Evolutionary conservation across 2,888 invertebrate genomes (phyloP).

Genomic region (Melolontha melolontha): DNA sequence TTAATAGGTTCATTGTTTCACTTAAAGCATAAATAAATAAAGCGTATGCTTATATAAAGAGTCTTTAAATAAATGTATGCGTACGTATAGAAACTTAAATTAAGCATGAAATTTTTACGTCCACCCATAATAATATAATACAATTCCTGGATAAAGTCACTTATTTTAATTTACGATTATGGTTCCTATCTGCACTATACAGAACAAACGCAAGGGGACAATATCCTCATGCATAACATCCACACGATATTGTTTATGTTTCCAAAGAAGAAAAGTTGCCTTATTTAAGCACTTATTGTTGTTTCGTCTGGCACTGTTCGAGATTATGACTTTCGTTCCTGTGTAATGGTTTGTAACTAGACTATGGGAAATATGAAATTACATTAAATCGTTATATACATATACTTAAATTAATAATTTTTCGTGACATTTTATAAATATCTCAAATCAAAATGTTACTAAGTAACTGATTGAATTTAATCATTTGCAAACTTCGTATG

Average conservation of each 20-base stretch:
- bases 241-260: conserved; percentile 24
- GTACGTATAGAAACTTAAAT: conserved; percentile 27
- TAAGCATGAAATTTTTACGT: conserved; percentile 36
- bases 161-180: conserved; percentile 37
- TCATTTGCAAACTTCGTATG: too few relatives aligned
- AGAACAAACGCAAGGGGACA: conserved; percentile 1
- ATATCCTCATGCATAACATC: conserved; percentile 16
- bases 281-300: conserved; percentile 25
- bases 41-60: conserved; percentile 15
- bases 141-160: conserved; percentile 35
- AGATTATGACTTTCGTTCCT: too few relatives aligned
- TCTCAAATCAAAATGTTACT: too few relatives aligned
- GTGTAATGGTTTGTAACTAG: too few relatives aligned
- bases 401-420: too few relatives aligned
- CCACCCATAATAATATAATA: conserved; percentile 19
- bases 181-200: conserved; percentile 6
- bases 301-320: conserved; percentile 16
- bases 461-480: too few relatives aligned
- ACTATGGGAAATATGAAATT: too few relatives aligned
- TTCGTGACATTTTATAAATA: too few relatives aligned
- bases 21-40: conserved; percentile 21
- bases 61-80: conserved; percentile 19
- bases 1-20: conserved; percentile 35
- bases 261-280: conserved; percentile 24
- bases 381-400: too few relatives aligned